Base-by-base conservation (phyloP, 2,113 vertebrate species). In the Hepsetus odoe region DNA sequence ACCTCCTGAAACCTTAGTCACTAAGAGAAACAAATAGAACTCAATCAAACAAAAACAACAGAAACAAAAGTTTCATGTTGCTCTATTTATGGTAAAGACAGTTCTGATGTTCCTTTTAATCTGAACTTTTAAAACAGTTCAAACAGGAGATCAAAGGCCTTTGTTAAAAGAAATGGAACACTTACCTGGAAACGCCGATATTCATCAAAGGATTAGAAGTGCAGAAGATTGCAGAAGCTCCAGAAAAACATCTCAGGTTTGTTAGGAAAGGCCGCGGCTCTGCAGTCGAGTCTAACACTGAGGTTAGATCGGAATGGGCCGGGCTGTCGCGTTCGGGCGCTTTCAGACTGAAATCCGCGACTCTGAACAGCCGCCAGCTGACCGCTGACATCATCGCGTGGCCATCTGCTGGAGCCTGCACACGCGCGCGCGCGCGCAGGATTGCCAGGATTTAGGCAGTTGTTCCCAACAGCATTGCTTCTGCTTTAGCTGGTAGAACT, bases 331-430 rank as follows among this genome's bases (percentile, higher is more conserved):
- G 55, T 56, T 66, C 11, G 10, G 22, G 46, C 66, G 20, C 42
- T 69, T 67, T 69, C 46, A 38, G 12, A 67, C 26, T 38, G 1
- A 66, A 66, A 76, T 14, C 61, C 32, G 61, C 46, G 32, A 28
- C 59, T 24, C 12, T 32, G 44, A 44, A 42, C 74, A 40, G 35
- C 24, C 18, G 56, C 35, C 75, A 44, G 55, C 64, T 77, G 75
- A 69, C 75, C 58, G 20, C 51, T 69, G 64, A 69, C 75, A 59
- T 69, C 75, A 69, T 10, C 11, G 65, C 38, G 51, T 69, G 75
- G 20, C 65, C 75, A 77, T 69, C 65, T 69, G 65, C 53, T 4
- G 10, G 18, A 38, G 59, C 32, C 20, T 22, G 35, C 20, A 38
- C 16, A 11, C 30, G 18, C 16, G 18, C 44, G 44, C 46, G 18